phyloP scores from a whole-genome alignment of 2,797 vertebrate genomes.

The Ibycter americanus region DNA sequence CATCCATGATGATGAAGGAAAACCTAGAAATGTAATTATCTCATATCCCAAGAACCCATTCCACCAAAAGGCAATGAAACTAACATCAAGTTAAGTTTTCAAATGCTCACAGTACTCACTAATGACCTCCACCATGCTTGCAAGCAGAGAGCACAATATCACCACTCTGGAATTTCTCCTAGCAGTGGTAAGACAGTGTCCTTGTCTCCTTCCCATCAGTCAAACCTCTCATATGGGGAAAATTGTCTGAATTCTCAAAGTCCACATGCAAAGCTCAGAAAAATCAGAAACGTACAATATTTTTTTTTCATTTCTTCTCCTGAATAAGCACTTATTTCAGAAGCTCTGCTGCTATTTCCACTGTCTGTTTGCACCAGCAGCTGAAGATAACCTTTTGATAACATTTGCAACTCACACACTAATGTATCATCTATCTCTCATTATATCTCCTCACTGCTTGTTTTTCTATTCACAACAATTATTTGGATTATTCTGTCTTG shows the following conservation, averaged over 20 bases:
- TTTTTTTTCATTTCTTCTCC: not conserved
- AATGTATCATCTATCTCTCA: not conserved
- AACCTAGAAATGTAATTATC: not conserved
- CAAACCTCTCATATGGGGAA: not conserved
- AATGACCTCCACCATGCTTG: not conserved
- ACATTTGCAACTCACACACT: not conserved
- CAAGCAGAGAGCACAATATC: not conserved
- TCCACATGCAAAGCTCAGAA: not conserved
- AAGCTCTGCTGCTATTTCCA: not conserved
- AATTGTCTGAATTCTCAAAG: not conserved
- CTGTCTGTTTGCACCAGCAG: not conserved
- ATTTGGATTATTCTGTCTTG: slow-evolving; percentile 66
- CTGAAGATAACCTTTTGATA: slow-evolving; percentile 1
- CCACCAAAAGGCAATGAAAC: not conserved
- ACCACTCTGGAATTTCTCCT: not conserved
- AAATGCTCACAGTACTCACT: not conserved
- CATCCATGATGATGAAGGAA: not conserved
- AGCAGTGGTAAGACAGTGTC: not conserved
- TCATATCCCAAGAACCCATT: not conserved
- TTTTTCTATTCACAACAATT: slow-evolving; percentile 38
- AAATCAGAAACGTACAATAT: not conserved
- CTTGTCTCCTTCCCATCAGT: not conserved
- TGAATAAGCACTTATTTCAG: not conserved
- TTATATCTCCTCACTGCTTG: not conserved
- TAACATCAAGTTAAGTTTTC: not conserved